Conservation (phyloP, 2,797 vertebrate genomes). For the Botia kubotai region DNA sequence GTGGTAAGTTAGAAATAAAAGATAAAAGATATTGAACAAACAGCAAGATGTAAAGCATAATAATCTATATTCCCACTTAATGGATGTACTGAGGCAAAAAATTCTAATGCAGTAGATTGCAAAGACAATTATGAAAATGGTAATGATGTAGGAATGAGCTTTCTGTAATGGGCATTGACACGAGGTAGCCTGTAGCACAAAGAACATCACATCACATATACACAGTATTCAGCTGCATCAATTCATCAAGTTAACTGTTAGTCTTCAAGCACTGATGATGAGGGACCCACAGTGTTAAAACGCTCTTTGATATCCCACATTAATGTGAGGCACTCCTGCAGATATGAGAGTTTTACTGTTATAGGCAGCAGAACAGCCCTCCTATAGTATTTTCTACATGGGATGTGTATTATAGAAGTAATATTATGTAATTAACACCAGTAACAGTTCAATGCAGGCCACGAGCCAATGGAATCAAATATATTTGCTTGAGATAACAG, state of each 20-base stretch:
- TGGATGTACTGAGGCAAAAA: background rate
- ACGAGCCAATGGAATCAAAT: background rate
- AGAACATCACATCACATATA: slow-evolving; percentile 1
- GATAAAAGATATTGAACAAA: background rate
- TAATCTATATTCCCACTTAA: slow-evolving; percentile 2
- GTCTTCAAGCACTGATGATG: background rate
- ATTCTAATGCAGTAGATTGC: background rate
- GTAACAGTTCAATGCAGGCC: background rate
- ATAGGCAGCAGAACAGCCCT: background rate
- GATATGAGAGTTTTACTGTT: background rate
- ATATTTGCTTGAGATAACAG: too few relatives aligned
- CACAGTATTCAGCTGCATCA: background rate
- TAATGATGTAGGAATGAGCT: background rate
- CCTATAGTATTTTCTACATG: slow-evolving; percentile 1
- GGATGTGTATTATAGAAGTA: slow-evolving; percentile 15
- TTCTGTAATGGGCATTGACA: slow-evolving; percentile 1
- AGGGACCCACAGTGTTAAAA: background rate
- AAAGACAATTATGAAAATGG: background rate
- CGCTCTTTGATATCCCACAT: background rate
- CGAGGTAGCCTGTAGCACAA: slow-evolving; percentile 16
- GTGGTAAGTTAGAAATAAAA: background rate
- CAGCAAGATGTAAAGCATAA: background rate
- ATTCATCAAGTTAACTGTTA: background rate
- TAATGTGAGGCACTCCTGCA: background rate
- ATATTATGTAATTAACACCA: background rate